A percentile compares a stretch with the other conserved stretches of the same genome.
Evolutionary conservation across 2,113 vertebrate species (phyloP).

Genomic region (Ondatra zibethicus): DNA sequence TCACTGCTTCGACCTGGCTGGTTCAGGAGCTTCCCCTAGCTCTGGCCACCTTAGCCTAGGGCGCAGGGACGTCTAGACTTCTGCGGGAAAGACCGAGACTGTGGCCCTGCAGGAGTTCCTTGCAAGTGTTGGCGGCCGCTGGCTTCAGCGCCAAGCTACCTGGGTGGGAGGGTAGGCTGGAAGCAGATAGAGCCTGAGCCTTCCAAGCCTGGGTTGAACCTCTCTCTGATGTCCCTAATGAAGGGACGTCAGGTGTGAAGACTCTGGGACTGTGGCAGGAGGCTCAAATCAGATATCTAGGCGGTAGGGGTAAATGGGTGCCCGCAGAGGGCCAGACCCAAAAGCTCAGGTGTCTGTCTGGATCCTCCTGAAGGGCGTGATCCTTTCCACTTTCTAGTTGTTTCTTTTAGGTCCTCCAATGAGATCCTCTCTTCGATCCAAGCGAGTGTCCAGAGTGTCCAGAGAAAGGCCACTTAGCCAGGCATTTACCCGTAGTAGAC

Average conservation of each 20-base stretch:
- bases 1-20: fast-evolving
- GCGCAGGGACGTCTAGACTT: neutral
- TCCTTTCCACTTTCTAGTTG: neutral
- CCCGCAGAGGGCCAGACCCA: neutral
- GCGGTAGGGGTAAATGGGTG: neutral
- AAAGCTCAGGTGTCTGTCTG: neutral
- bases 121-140: fast-evolving
- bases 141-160: neutral
- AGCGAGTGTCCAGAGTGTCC: neutral
- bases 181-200: fast-evolving
- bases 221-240: neutral
- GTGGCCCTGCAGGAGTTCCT: neutral
- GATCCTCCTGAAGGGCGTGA: neutral
- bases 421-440: neutral
- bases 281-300: neutral
- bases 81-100: neutral
- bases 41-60: neutral
- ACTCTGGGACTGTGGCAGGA: neutral
- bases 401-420: neutral
- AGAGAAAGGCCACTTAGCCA: neutral
- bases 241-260: neutral
- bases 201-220: fast-evolving
- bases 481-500: neutral
- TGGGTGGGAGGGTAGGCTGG: neutral
- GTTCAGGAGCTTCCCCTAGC: neutral